A percentile compares a stretch with the other conserved stretches of the same genome.
Conservation (phyloP, 2,797 vertebrate species). For the Pangasius larnaudii region DNA sequence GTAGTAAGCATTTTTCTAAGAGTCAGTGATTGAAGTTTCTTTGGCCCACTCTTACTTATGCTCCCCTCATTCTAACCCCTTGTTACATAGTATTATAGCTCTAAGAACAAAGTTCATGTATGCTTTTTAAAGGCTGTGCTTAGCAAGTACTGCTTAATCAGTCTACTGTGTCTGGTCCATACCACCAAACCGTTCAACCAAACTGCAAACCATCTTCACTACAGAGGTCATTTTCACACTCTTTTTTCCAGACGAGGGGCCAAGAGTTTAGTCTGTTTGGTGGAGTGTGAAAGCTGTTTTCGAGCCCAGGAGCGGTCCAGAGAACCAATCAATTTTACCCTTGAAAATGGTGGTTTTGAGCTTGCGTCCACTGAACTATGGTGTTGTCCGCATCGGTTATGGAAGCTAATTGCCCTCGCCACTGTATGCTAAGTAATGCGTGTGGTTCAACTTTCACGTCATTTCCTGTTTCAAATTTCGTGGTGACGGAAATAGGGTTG, state of each 20-base stretch:
- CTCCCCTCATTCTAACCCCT: not conserved
- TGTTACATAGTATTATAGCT: not conserved
- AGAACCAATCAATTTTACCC: not conserved
- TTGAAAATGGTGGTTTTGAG: not conserved
- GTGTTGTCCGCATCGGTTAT: not conserved
- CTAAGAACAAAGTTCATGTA: not conserved
- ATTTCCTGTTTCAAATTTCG: not conserved
- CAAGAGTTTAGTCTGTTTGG: not conserved
- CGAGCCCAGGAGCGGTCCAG: not conserved
- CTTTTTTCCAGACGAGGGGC: not conserved
- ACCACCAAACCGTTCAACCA: constrained; percentile 34
- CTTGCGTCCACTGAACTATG: not conserved
- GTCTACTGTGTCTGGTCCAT: not conserved
- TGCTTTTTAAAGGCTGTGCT: not conserved
- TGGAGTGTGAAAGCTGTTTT: not conserved
- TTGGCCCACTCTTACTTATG: not conserved
- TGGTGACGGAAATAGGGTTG: not conserved
- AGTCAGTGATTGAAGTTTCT: not conserved
- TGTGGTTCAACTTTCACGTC: not conserved
- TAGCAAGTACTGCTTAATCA: not conserved
- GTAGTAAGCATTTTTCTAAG: not conserved
- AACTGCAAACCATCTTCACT: constrained; percentile 42
- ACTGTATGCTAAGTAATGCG: not conserved
- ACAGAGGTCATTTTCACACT: constrained; percentile 37
- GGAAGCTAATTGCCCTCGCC: not conserved